Evolutionary conservation across 2,888 invertebrate species (phyloP).

Genomic region (Tachina fera): DNA sequence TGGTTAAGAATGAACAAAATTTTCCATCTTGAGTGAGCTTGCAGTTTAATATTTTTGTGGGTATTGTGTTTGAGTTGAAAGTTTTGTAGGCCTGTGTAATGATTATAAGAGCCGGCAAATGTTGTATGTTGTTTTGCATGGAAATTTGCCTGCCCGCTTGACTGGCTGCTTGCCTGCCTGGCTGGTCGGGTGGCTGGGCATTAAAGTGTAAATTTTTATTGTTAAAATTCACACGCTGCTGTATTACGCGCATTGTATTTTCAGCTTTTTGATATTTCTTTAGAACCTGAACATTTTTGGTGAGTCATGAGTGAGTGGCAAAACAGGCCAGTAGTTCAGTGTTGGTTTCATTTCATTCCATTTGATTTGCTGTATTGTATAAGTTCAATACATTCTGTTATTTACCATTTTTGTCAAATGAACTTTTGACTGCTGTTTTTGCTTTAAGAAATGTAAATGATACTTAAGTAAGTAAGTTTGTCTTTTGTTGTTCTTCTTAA

Average conservation of each 20-base stretch:
- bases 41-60: neutral
- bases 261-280: conserved; percentile 18
- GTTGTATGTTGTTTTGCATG: conserved; percentile 19
- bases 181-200: conserved; percentile 28
- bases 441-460: conserved; percentile 39
- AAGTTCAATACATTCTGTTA: conserved; percentile 25
- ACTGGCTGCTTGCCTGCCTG: neutral
- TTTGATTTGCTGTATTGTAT: neutral
- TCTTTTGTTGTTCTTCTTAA: neutral
- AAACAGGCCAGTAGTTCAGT: conserved; percentile 32
- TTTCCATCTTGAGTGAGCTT: conserved; percentile 17
- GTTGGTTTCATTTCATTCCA: conserved; percentile 34
- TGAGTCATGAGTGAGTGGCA: conserved; percentile 62
- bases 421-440: conserved; percentile 62
- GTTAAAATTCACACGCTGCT: conserved; percentile 70
- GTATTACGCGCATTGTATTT: conserved; percentile 65
- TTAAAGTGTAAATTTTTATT: conserved; percentile 69
- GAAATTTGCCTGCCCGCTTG: conserved; percentile 32
- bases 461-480: neutral
- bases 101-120: conserved; percentile 13
- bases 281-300: conserved; percentile 40
- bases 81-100: neutral
- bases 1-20: neutral
- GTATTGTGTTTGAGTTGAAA: neutral
- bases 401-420: conserved; percentile 68